Percentiles rank a stretch among this genome's conserved stretches.
Conservation (phyloP, 2,797 vertebrate species). For the Enteromius radiatus region DNA sequence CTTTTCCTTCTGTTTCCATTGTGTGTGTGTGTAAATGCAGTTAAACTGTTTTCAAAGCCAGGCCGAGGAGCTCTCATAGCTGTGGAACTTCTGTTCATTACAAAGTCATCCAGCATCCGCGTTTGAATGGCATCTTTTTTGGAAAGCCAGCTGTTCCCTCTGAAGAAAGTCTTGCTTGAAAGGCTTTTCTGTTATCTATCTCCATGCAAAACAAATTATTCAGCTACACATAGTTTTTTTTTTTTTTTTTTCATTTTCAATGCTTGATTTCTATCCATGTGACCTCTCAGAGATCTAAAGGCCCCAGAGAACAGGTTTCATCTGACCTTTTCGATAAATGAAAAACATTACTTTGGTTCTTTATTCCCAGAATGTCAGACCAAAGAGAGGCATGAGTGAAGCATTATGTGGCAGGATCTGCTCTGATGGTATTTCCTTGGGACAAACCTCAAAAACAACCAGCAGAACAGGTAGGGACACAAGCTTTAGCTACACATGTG, state of each 20-base stretch:
- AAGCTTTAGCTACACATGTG: slow-evolving; percentile 23
- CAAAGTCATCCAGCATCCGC: slow-evolving; percentile 1
- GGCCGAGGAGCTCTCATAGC: slow-evolving; percentile 35
- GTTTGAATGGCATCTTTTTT: neutral
- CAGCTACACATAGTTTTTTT: slow-evolving; percentile 45
- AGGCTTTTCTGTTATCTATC: slow-evolving; percentile 24
- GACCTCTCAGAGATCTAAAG: neutral
- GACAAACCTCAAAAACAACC: slow-evolving; percentile 14
- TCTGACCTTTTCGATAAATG: slow-evolving; percentile 19
- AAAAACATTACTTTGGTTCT: slow-evolving; percentile 26
- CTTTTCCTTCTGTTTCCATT: slow-evolving; percentile 57
- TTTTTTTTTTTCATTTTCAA: slow-evolving; percentile 42
- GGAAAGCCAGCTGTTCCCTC: neutral
- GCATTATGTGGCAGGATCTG: slow-evolving; percentile 31
- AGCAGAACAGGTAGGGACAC: slow-evolving; percentile 27
- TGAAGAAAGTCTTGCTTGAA: slow-evolving; percentile 35
- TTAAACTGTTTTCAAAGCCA: slow-evolving; percentile 36
- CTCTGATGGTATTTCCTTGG: slow-evolving; percentile 24
- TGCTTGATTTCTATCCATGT: neutral
- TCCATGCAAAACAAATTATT: slow-evolving; percentile 56
- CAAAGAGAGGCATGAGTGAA: slow-evolving; percentile 33
- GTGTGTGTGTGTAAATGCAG: slow-evolving; percentile 49
- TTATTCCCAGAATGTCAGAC: slow-evolving; percentile 26
- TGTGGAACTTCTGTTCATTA: slow-evolving; percentile 35
- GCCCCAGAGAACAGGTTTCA: slow-evolving; percentile 1